phyloP scores from a whole-genome alignment of 2,113 vertebrate genomes.

The Leucopsar rothschildi region DNA sequence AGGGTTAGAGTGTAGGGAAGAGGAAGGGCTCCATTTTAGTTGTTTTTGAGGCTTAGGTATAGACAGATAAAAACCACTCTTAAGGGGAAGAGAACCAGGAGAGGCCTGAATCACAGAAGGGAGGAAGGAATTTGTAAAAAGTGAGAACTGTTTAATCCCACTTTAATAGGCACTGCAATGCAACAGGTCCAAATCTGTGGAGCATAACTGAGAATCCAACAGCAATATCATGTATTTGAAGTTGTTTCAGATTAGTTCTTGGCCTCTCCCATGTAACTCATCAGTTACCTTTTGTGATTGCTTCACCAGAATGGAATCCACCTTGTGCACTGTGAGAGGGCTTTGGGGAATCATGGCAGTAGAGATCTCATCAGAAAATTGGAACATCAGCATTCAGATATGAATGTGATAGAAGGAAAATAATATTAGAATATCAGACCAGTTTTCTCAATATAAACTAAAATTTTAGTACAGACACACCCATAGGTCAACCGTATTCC shows the following conservation, averaged over 20 bases:
- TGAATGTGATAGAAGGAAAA: background rate
- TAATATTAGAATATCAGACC: background rate
- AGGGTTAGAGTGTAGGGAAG: background rate
- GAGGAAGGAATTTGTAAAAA: background rate
- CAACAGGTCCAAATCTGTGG: background rate
- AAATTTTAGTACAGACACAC: background rate
- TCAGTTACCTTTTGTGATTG: background rate
- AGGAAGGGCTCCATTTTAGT: background rate
- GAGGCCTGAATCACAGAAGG: background rate
- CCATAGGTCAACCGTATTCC: background rate
- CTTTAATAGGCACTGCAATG: background rate
- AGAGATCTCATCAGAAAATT: background rate
- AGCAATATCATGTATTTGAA: background rate
- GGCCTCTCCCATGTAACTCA: background rate
- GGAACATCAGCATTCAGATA: background rate
- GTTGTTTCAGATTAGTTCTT: background rate
- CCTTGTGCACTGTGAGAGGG: background rate
- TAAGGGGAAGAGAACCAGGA: background rate
- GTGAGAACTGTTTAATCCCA: background rate
- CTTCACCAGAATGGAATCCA: background rate
- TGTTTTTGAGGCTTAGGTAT: background rate
- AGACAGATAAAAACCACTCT: background rate
- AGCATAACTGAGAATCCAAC: background rate
- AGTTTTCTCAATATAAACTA: background rate
- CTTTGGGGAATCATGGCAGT: background rate